A percentile compares a stretch with the other conserved stretches of the same genome.
These are phyloP conservation scores for Hyles euphorbiae DNA, from an alignment of 1,140 invertebrate species.

Conservation along the genomic window DNA sequence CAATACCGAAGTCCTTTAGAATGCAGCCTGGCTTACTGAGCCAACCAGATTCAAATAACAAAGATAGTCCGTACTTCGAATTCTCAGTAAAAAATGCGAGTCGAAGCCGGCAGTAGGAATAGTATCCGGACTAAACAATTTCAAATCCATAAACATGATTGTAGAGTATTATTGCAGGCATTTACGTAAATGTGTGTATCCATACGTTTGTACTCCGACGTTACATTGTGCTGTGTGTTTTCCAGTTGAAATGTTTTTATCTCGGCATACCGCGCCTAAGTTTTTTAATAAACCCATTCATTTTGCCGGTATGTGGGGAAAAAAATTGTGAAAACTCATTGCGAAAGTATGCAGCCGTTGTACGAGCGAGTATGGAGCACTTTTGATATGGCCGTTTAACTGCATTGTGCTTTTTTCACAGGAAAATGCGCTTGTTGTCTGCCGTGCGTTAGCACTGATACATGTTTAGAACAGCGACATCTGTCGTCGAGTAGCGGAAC, in stretches of 20 bases:
- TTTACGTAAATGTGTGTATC: neutral
- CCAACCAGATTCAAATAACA: no score
- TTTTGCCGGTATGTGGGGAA: constrained; percentile 14
- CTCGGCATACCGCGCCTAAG: constrained; percentile 23
- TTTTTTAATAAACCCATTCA: constrained; percentile 44
- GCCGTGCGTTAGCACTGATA: neutral
- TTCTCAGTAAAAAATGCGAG: no score
- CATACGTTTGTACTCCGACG: constrained; percentile 3
- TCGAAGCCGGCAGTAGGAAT: no score
- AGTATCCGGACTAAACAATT: no score
- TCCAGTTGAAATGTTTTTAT: constrained; percentile 8
- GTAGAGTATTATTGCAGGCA: no score
- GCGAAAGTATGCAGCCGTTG: constrained; percentile 3
- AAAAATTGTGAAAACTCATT: constrained; percentile 21
- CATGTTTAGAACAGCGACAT: constrained; percentile 25
- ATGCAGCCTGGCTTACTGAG: no score
- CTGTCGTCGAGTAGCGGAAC: constrained; percentile 39
- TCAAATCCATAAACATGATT: no score
- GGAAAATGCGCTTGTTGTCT: neutral
- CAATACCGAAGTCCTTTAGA: no score
- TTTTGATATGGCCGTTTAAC: constrained; percentile 1
- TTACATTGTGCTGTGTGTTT: constrained; percentile 6
- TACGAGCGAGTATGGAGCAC: constrained; percentile 1
- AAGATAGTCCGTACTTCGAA: no score
- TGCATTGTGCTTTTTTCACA: no score